phyloP scores from a whole-genome alignment of 2,113 vertebrate species.

The Acrocephalus arundinaceus region DNA sequence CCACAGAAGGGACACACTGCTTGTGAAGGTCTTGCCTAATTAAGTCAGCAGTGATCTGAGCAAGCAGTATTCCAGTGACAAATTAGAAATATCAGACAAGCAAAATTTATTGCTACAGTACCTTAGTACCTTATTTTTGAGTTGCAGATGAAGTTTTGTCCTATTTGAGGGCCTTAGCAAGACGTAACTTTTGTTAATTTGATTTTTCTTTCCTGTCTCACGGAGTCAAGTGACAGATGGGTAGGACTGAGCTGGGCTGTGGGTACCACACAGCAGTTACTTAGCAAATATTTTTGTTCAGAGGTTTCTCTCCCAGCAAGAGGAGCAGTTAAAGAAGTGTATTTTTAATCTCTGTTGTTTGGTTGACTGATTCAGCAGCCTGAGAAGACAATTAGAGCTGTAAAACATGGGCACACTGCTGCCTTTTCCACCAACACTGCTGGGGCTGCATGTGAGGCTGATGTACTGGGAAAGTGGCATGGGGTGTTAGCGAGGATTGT shows the following conservation, averaged over 20 bases:
- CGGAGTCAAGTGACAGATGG: background rate
- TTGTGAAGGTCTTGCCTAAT: background rate
- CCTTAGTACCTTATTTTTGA: background rate
- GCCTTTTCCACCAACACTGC: background rate
- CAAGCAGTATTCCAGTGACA: background rate
- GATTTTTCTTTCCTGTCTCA: background rate
- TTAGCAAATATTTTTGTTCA: background rate
- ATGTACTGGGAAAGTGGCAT: background rate
- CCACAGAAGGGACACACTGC: background rate
- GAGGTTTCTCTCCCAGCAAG: background rate
- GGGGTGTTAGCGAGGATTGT: background rate
- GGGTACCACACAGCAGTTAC: background rate
- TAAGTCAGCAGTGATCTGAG: background rate
- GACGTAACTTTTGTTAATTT: background rate
- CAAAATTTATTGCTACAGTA: background rate
- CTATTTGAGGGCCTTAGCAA: background rate
- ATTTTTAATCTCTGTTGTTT: slow-evolving; percentile 1
- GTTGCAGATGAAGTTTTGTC: background rate
- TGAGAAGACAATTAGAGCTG: background rate
- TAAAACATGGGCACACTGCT: background rate
- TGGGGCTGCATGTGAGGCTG: background rate
- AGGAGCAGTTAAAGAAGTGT: background rate
- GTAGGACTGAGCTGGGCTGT: background rate
- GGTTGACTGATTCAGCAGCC: background rate
- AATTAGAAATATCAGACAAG: background rate